Conservation (phyloP, 2,888 invertebrate genomes). For the Protula sp. region DNA sequence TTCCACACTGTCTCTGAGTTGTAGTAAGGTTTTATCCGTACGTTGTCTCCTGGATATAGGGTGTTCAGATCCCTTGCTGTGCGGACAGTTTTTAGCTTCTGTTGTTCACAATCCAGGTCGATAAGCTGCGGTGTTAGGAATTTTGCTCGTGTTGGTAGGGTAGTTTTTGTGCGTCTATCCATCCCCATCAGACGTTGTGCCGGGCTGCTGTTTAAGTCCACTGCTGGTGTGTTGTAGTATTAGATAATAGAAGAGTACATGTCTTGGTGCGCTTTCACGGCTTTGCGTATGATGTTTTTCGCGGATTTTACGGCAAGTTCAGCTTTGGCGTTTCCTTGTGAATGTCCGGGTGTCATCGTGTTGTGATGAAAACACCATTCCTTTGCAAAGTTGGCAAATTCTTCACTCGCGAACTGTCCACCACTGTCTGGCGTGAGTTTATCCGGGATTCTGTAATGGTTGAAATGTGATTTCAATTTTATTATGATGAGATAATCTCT, state of each 20-base stretch:
- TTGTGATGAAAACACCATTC: background rate
- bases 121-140: no score
- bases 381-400: no score
- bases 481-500: conserved; percentile 2
- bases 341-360: background rate
- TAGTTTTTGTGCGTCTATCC: no score
- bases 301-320: conserved; percentile 3
- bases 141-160: no score
- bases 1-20: background rate
- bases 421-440: background rate
- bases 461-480: background rate
- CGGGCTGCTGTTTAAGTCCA: no score
- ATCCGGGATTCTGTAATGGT: background rate
- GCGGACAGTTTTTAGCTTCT: no score
- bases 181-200: no score
- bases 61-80: background rate
- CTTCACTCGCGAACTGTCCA: background rate
- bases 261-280: background rate
- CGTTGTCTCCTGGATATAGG: background rate
- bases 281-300: background rate
- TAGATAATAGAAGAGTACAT: background rate
- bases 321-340: background rate
- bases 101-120: no score
- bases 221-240: background rate
- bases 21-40: background rate